Conservation (phyloP, 1,140 invertebrate species). For the Tenebrio molitor region DNA sequence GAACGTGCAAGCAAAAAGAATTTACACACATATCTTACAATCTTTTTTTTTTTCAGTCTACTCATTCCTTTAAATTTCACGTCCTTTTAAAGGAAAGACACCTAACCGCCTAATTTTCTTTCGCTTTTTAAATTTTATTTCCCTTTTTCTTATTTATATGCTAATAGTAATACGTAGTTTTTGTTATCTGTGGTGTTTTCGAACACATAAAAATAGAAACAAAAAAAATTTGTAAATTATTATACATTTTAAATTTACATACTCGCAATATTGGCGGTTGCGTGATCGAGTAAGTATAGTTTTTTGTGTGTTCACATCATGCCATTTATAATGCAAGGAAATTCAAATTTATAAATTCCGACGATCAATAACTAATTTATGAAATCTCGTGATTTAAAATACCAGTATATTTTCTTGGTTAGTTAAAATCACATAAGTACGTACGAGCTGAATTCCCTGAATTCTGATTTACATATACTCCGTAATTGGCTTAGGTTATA, state of each 20-base stretch:
- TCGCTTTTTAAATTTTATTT: no score
- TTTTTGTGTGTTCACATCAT: slow-evolving; percentile 1
- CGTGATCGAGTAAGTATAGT: slow-evolving; percentile 13
- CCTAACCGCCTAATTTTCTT: no score
- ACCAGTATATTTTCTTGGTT: not conserved
- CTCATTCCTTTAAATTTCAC: no score
- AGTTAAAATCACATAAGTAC: slow-evolving; percentile 1
- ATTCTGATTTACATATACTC: slow-evolving; percentile 4
- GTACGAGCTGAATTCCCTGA: not conserved
- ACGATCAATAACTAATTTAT: slow-evolving; percentile 33
- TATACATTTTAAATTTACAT: slow-evolving; percentile 3
- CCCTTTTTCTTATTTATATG: no score
- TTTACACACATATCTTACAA: no score
- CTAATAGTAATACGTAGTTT: no score
- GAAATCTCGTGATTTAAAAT: slow-evolving; percentile 30
- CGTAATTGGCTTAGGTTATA: slow-evolving; percentile 12
- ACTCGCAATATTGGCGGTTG: slow-evolving; percentile 13
- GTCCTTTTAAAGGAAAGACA: no score
- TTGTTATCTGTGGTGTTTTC: no score
- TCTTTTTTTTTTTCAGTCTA: no score
- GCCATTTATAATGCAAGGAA: slow-evolving; percentile 22
- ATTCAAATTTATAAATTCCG: slow-evolving; percentile 34
- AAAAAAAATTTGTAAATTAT: not conserved
- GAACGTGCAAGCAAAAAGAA: no score
- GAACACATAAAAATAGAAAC: no score